Evolutionary conservation across 2,888 invertebrate species (phyloP), one percentile per base, ranked within the genome.

Genomic region (Acronicta leporina): DNA sequence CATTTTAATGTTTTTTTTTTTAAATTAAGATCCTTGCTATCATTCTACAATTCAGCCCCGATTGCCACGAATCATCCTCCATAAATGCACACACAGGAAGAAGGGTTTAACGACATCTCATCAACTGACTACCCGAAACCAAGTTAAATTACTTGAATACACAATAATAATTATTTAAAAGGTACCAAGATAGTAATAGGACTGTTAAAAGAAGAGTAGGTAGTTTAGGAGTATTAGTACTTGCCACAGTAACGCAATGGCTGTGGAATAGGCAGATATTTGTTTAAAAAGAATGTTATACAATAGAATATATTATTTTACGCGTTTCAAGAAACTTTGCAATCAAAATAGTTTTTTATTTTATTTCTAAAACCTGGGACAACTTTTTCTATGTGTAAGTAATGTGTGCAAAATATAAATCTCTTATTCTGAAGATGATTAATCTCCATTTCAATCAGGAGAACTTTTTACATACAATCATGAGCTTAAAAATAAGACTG

Each of bases 61-160:
- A n/a, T 13, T 44, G n/a, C 44, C 42, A 20, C 52, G 43, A 60
- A 52, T 67, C 44, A 35, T 49, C 56, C 51, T 45, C 49, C 40
- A 49, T 77, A 77, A 77, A 76, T 76, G 78, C 78, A 65, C 72
- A 61, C 63, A 60, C 57, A 62, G 47, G 46, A 59, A 54, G 46
- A 59, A 54, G 49, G 44, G 54, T 45, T 58, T 15, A 56, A 51
- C 16, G 45, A 52, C 33, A 40, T 15, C 49, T 10, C 45, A 27
- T 44, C 48, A 51, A 33, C 47, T 46, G 30, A 63, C 59, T 60
- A 47, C 50, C 45, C 55, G 38, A 68, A 72, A 49, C 47, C 53
- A 73, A 61, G 46, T 33, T 15, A 5, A 52, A 47, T 35, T 45
- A 53, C 9, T 9, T 14, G 7, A 45, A 15, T 16, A 33, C 30